phyloP scores from a whole-genome alignment of 2,888 invertebrate species.

The Polydrusus pterygomalis region DNA sequence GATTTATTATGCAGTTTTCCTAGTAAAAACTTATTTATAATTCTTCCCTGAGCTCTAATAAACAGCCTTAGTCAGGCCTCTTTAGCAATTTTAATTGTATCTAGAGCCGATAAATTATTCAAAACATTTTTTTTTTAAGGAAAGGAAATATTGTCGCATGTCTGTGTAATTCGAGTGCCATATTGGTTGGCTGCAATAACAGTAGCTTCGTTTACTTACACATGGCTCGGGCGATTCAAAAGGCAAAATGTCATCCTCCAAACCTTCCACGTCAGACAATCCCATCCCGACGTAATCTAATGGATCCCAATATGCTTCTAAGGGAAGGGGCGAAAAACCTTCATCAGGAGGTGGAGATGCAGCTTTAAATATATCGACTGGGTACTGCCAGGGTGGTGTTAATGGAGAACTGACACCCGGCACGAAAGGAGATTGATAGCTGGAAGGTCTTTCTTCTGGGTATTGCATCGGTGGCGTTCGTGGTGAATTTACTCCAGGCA shows the following conservation, averaged over 20 bases:
- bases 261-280: conserved; percentile 2
- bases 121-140: too few relatives aligned
- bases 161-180: too few relatives aligned
- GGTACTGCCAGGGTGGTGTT: conserved; percentile 18
- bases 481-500: conserved; percentile 16
- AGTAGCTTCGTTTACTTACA: neutral
- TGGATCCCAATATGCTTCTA: conserved; percentile 14
- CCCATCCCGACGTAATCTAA: neutral
- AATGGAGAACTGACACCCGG: conserved; percentile 30
- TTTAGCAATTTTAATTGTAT: too few relatives aligned
- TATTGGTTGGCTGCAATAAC: too few relatives aligned
- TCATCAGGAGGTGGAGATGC: too few relatives aligned
- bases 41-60: too few relatives aligned
- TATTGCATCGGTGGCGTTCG: neutral
- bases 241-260: conserved; percentile 12
- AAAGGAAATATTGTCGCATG: too few relatives aligned
- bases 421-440: neutral
- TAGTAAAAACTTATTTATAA: too few relatives aligned
- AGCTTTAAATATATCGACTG: neutral
- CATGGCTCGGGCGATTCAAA: neutral
- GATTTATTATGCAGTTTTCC: too few relatives aligned
- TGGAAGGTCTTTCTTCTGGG: conserved; percentile 3
- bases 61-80: too few relatives aligned
- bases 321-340: neutral
- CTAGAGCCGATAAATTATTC: too few relatives aligned